phyloP scores from a whole-genome alignment of 2,888 invertebrate species.

The Leptogaster cylindrica region DNA sequence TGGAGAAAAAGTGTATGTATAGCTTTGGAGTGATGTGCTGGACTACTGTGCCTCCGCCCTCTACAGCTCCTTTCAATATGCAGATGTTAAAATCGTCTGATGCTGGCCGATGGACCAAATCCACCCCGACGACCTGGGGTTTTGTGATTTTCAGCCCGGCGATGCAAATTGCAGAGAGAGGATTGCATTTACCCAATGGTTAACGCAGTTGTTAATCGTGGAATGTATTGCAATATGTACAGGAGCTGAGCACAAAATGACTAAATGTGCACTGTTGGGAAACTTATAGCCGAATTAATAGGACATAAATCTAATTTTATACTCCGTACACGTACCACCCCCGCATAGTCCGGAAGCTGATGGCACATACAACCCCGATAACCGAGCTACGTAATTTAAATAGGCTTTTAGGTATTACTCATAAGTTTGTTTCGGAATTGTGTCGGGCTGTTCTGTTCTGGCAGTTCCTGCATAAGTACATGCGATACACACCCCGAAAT shows the following conservation, averaged over 20 bases:
- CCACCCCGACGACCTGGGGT: background rate
- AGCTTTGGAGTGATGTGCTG: background rate
- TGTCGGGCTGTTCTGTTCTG: too few species aligned
- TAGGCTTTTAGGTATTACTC: constrained; percentile 33
- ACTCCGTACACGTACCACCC: constrained; percentile 10
- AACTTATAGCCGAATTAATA: constrained; percentile 15
- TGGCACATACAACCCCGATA: background rate
- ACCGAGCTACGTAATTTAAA: constrained; percentile 9
- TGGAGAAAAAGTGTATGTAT: background rate
- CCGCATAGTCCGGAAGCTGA: too few species aligned
- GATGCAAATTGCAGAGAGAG: background rate
- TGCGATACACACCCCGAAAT: too few species aligned
- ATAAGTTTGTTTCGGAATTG: background rate
- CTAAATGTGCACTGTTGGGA: constrained; percentile 7
- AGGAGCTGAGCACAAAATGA: constrained; percentile 16
- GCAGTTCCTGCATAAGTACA: too few species aligned
- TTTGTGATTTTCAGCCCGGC: constrained; percentile 4
- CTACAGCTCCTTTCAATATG: background rate
- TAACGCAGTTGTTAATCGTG: constrained; percentile 20
- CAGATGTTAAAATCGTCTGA: constrained; percentile 5
- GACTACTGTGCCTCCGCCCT: too few species aligned
- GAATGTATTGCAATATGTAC: constrained; percentile 16
- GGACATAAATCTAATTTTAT: constrained; percentile 17
- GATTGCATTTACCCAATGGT: constrained; percentile 4
- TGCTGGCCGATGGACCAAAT: constrained; percentile 21